Evolutionary conservation across 2,113 vertebrate species (phyloP).

Genomic region (Aplodontia rufa): DNA sequence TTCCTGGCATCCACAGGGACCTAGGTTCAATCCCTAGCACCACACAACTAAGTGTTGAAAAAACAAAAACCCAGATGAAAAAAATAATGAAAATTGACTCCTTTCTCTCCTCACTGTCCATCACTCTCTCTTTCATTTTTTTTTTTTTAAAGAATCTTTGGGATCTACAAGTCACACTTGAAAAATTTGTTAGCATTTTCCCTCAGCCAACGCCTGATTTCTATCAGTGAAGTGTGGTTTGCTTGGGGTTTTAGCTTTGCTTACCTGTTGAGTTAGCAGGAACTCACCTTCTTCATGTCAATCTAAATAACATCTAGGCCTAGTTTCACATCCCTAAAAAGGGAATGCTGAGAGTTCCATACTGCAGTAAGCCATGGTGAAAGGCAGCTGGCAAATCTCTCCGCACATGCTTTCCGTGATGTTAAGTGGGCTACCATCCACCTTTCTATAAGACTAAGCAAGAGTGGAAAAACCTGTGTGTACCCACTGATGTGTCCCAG

Average conservation of each 20-base stretch:
- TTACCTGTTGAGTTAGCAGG: not conserved
- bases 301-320: not conserved
- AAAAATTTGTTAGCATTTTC: conserved; percentile 20
- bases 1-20: no score
- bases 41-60: no score
- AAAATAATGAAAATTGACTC: no score
- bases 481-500: not conserved
- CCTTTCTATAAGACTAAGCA: not conserved
- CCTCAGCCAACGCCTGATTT: not conserved
- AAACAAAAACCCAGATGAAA: no score
- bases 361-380: not conserved
- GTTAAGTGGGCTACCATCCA: not conserved
- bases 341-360: not conserved
- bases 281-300: not conserved
- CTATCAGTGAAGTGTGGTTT: not conserved
- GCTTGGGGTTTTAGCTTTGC: not conserved
- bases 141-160: no score
- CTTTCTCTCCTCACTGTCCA: no score
- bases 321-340: not conserved
- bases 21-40: no score
- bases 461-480: not conserved
- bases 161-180: not conserved
- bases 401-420: not conserved
- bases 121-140: no score
- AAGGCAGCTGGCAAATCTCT: not conserved